These are phyloP conservation scores for Hermaeophaga mercurialis DNA, from an alignment of 2,888 invertebrate genomes.

Conservation along the genomic window DNA sequence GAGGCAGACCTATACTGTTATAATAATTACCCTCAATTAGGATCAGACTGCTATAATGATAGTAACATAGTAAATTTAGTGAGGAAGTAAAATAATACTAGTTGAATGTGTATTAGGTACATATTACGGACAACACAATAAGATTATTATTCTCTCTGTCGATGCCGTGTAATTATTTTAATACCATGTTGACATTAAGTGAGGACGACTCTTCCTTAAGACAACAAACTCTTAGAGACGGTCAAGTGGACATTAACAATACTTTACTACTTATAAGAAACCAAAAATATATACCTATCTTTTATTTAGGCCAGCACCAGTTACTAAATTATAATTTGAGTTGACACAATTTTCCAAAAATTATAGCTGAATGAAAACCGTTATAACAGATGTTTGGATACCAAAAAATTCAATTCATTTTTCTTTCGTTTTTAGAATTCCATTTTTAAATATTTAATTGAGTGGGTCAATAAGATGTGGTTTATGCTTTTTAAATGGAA, in stretches of 20 bases:
- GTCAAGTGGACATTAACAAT: slow-evolving; percentile 21
- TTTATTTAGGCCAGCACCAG: no score
- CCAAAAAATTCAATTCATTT: no score
- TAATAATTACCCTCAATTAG: slow-evolving; percentile 31
- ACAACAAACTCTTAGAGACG: slow-evolving; percentile 11
- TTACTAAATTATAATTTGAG: no score
- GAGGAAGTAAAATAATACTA: slow-evolving; percentile 32
- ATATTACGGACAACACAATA: slow-evolving; percentile 28
- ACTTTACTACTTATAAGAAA: background rate
- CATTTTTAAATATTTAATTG: no score
- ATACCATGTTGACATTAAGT: slow-evolving; percentile 35
- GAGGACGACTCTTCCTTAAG: slow-evolving; percentile 25
- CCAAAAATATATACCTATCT: no score
- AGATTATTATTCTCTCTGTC: slow-evolving; percentile 19
- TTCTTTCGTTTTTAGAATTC: no score
- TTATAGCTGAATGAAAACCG: no score
- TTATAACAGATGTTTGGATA: no score
- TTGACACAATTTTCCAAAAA: no score
- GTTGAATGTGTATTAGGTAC: slow-evolving; percentile 28
- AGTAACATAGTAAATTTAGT: slow-evolving; percentile 33
- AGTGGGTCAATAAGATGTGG: no score
- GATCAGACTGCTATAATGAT: slow-evolving; percentile 31
- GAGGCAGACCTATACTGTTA: slow-evolving; percentile 31
- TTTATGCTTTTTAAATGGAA: no score
- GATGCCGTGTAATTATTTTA: slow-evolving; percentile 34